phyloP scores from a whole-genome alignment of 2,113 vertebrate species.

The Beaufortia kweichowensis region DNA sequence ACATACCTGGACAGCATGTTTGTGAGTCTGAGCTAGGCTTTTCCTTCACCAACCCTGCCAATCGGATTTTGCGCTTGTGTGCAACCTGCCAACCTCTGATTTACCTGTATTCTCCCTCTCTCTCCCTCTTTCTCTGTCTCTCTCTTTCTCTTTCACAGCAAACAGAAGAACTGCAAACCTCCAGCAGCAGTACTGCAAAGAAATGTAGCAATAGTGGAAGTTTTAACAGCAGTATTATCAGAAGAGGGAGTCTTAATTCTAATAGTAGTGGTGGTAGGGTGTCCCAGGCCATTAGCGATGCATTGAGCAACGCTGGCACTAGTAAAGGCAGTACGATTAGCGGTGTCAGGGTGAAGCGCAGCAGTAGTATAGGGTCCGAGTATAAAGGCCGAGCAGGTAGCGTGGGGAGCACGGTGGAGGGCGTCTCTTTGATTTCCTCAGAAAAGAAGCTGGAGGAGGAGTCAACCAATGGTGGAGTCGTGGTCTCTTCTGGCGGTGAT shows the following conservation, averaged over 20 bases:
- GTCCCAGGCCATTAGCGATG: neutral
- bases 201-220: neutral
- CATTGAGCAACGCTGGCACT: neutral
- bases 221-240: conserved; percentile 6
- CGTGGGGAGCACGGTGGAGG: neutral
- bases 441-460: conserved; percentile 12
- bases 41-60: conserved; percentile 12
- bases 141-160: neutral
- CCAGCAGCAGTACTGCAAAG: neutral
- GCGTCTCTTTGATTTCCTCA: neutral
- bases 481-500: neutral
- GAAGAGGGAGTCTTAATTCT: neutral
- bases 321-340: neutral
- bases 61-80: conserved; percentile 28
- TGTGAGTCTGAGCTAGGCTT: conserved; percentile 18
- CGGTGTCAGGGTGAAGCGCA: neutral
- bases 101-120: conserved; percentile 10
- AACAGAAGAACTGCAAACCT: neutral
- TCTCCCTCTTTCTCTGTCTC: conserved; percentile 23
- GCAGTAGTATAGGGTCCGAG: neutral
- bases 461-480: neutral
- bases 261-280: neutral
- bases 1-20: neutral
- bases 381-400: neutral
- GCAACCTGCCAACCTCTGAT: conserved; percentile 20